A percentile compares a stretch with the other conserved stretches of the same genome.
Evolutionary conservation across 2,888 invertebrate species (phyloP).

Genomic region (Graphium colonna): DNA sequence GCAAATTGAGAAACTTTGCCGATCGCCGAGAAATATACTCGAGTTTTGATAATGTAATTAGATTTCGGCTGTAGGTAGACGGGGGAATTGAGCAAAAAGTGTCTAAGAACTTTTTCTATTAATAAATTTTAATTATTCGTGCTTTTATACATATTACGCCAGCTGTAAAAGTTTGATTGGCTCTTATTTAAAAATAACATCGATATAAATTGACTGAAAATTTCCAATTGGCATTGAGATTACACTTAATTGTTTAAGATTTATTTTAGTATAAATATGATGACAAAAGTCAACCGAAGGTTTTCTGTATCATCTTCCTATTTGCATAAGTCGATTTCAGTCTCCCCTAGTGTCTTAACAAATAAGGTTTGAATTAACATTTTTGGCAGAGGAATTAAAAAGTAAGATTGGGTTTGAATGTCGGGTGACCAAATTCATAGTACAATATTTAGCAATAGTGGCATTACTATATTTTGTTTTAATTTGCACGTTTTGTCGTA

Average conservation of each 20-base stretch:
- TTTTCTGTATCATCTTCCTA: slow-evolving; percentile 28
- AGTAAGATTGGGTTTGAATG: slow-evolving; percentile 16
- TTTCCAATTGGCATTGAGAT: too few species aligned
- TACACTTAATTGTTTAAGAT: too few species aligned
- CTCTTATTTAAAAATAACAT: neutral
- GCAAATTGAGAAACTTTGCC: slow-evolving; percentile 39
- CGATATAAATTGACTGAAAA: neutral
- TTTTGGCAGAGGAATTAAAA: slow-evolving; percentile 52
- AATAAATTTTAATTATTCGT: slow-evolving; percentile 12
- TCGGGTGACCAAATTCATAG: slow-evolving; percentile 27
- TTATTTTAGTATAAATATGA: neutral
- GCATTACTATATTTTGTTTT: too few species aligned
- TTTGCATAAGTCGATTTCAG: slow-evolving; percentile 32
- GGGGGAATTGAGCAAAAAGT: slow-evolving; percentile 7
- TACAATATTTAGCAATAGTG: too few species aligned
- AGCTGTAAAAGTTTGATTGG: neutral
- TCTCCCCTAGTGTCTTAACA: slow-evolving; percentile 36
- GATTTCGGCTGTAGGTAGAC: slow-evolving; percentile 6
- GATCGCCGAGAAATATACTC: slow-evolving; percentile 14
- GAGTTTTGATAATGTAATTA: slow-evolving; percentile 34
- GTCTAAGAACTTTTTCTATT: slow-evolving; percentile 4
- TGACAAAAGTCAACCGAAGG: neutral
- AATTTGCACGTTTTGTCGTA: too few species aligned
- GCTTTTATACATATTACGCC: slow-evolving; percentile 2
- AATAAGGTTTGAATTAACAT: slow-evolving; percentile 47